Percentiles rank a stretch among this genome's conserved stretches.
Evolutionary conservation across 2,113 vertebrate species (phyloP).

Genomic region (Natator depressus): DNA sequence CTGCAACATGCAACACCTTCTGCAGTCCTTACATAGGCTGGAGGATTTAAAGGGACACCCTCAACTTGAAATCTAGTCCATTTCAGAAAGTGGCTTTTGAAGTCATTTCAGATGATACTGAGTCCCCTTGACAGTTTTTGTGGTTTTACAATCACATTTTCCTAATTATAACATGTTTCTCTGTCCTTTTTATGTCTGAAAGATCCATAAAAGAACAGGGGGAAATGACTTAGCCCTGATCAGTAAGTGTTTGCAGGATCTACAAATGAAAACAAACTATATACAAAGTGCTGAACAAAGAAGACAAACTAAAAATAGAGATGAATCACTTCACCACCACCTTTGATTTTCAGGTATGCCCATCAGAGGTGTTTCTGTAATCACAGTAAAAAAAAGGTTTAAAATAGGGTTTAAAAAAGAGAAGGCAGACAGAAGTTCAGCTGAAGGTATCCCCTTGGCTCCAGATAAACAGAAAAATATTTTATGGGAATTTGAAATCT

Average conservation of each 20-base stretch:
- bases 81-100: too few species aligned
- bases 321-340: neutral
- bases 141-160: neutral
- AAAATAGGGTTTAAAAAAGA: neutral
- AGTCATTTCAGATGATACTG: neutral
- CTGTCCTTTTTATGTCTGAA: neutral
- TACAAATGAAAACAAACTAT: neutral
- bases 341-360: neutral
- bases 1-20: neutral
- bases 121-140: neutral
- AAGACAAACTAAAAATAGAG: neutral
- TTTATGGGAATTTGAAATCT: neutral
- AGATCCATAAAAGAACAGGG: neutral
- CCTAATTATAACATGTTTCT: neutral
- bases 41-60: neutral
- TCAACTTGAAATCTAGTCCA: too few species aligned
- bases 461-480: neutral
- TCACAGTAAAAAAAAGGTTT: neutral
- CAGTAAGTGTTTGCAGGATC: neutral
- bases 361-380: neutral
- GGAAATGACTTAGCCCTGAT: neutral
- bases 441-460: neutral
- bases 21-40: neutral
- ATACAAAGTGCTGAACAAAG: neutral
- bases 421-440: neutral